These are phyloP conservation scores for Solenopsis invicta DNA, from an alignment of 1,140 invertebrate species.

Conservation along the genomic window DNA sequence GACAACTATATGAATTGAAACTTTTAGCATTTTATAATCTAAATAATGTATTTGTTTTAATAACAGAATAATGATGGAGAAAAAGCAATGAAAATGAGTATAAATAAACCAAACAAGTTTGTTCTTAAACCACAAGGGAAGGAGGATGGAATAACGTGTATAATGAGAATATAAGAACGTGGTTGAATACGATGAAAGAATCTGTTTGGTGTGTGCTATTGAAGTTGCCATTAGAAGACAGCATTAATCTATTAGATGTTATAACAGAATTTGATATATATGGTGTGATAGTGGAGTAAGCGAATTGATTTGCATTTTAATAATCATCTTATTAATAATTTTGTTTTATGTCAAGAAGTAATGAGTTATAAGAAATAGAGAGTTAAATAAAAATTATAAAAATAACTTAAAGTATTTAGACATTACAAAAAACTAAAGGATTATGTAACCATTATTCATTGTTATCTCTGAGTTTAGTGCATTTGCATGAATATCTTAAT, in stretches of 20 bases:
- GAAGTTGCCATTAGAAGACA: constrained; percentile 51
- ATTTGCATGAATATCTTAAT: neutral
- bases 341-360: no score
- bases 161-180: constrained; percentile 92
- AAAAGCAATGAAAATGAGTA: constrained; percentile 92
- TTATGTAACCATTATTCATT: neutral
- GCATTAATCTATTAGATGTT: constrained; percentile 82
- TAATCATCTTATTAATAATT: constrained; percentile 55
- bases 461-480: neutral
- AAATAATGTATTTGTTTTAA: constrained; percentile 53
- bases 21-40: neutral
- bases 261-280: constrained; percentile 98
- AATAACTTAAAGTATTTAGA: neutral
- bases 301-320: constrained; percentile 16
- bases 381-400: no score
- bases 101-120: constrained; percentile 93
- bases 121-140: constrained; percentile 99
- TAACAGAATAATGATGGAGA: constrained; percentile 92
- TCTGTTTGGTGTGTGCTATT: constrained; percentile 94
- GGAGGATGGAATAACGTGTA: constrained; percentile 99
- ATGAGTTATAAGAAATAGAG: no score
- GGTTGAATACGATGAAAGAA: constrained; percentile 89
- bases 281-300: constrained; percentile 95
- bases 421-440: neutral
- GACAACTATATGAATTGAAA: neutral